phyloP scores from a whole-genome alignment of 2,797 vertebrate genomes.

The Enteromius mattozi region DNA sequence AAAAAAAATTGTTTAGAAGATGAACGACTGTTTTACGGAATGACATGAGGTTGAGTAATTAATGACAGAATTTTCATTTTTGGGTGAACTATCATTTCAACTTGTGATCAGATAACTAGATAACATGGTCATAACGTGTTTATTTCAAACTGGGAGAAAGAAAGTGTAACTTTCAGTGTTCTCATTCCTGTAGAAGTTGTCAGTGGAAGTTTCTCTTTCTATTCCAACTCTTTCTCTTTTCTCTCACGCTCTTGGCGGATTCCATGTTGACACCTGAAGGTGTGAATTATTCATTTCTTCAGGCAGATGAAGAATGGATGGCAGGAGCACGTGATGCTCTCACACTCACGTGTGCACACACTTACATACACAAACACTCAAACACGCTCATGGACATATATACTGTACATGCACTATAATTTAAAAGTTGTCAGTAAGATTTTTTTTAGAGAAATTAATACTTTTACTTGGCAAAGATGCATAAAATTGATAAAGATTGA shows the following conservation, averaged over 20 bases:
- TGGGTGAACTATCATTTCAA: background rate
- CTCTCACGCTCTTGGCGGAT: constrained; percentile 22
- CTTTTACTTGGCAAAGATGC: background rate
- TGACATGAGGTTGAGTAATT: background rate
- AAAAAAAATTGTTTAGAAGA: background rate
- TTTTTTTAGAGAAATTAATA: background rate
- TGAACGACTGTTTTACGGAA: background rate
- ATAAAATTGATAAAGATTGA: background rate
- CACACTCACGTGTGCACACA: constrained; percentile 1
- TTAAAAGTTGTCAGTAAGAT: background rate
- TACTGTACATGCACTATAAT: background rate
- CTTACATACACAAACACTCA: background rate
- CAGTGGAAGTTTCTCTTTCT: constrained; percentile 24
- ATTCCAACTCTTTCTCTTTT: constrained; percentile 12
- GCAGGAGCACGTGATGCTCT: constrained; percentile 58
- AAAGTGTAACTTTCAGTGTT: background rate
- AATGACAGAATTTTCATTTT: background rate
- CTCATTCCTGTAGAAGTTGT: constrained; percentile 6
- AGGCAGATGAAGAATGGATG: constrained; percentile 75
- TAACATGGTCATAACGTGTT: background rate
- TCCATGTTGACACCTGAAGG: constrained; percentile 67
- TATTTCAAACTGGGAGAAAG: constrained; percentile 3
- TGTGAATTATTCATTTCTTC: constrained; percentile 76
- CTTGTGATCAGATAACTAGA: background rate
- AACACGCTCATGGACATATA: background rate